Percentiles rank a stretch among this genome's conserved stretches.
Conservation (phyloP, 2,113 vertebrate species). For the Oxyura jamaicensis region DNA sequence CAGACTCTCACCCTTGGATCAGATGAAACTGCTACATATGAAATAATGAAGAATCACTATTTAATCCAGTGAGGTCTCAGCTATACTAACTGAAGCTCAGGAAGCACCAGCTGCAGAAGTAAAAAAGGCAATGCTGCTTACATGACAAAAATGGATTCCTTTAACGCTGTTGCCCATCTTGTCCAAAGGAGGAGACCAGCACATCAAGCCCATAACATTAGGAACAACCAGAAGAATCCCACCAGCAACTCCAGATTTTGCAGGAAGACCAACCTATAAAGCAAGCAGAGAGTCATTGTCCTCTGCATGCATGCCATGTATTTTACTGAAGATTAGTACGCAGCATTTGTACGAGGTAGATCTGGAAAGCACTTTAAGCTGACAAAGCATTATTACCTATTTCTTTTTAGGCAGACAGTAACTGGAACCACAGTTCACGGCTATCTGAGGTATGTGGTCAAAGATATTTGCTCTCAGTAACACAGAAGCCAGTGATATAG, state of each 20-base stretch:
- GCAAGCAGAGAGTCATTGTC: constrained; percentile 1
- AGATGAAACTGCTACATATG: background rate
- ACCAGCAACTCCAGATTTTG: constrained; percentile 95
- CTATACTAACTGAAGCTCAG: background rate
- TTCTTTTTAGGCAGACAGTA: background rate
- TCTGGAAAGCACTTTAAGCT: background rate
- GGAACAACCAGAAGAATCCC: constrained; percentile 97
- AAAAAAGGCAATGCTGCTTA: constrained; percentile 67
- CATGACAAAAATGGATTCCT: constrained; percentile 98
- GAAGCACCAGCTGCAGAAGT: background rate
- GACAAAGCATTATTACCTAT: background rate
- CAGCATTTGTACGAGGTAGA: background rate
- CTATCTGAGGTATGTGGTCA: background rate
- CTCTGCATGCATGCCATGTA: background rate
- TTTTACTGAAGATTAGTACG: background rate
- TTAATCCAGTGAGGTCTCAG: background rate
- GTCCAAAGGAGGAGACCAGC: constrained; percentile 97
- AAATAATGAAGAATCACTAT: background rate
- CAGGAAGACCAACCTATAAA: constrained; percentile 92
- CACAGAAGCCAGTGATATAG: background rate
- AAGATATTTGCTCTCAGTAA: background rate
- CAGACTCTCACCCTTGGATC: background rate
- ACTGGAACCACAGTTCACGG: background rate
- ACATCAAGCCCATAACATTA: constrained; percentile 99
- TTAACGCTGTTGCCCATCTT: constrained; percentile 98